phyloP scores from a whole-genome alignment of 2,888 invertebrate genomes.

The Sesia apiformis region DNA sequence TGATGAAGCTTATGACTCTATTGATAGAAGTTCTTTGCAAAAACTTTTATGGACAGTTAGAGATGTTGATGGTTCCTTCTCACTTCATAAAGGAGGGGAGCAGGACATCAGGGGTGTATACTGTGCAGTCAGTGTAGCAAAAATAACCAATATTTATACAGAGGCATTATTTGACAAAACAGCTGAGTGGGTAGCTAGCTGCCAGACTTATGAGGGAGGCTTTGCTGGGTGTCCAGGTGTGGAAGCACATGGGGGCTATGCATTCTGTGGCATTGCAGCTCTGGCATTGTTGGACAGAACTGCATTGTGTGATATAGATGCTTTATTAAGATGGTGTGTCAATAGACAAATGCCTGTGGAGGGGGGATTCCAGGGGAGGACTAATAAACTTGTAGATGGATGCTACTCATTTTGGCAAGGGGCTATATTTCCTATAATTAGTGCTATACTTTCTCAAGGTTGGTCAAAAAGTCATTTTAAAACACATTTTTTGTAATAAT shows the following conservation, averaged over 20 bases:
- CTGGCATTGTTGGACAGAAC: constrained; percentile 87
- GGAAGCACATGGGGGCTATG: constrained; percentile 99
- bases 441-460: constrained; percentile 79
- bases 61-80: constrained; percentile 91
- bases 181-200: constrained; percentile 94
- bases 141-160: constrained; percentile 85
- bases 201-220: constrained; percentile 99
- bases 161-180: constrained; percentile 87
- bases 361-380: constrained; percentile 98
- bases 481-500: neutral
- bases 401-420: constrained; percentile 99
- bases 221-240: constrained; percentile 91
- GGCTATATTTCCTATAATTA: constrained; percentile 90
- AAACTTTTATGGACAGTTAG: constrained; percentile 86
- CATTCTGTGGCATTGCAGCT: constrained; percentile 96
- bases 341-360: constrained; percentile 94
- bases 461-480: neutral
- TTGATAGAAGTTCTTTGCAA: constrained; percentile 84
- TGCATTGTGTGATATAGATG: constrained; percentile 82
- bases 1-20: constrained; percentile 89
- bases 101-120: constrained; percentile 96
- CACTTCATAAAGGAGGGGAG: constrained; percentile 94
- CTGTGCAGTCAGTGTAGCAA: constrained; percentile 94
- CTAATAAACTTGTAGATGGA: constrained; percentile 98
- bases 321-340: constrained; percentile 89